These are phyloP conservation scores for Trinorchestia longiramus DNA, from an alignment of 1,140 invertebrate genomes.

Conservation along the genomic window DNA sequence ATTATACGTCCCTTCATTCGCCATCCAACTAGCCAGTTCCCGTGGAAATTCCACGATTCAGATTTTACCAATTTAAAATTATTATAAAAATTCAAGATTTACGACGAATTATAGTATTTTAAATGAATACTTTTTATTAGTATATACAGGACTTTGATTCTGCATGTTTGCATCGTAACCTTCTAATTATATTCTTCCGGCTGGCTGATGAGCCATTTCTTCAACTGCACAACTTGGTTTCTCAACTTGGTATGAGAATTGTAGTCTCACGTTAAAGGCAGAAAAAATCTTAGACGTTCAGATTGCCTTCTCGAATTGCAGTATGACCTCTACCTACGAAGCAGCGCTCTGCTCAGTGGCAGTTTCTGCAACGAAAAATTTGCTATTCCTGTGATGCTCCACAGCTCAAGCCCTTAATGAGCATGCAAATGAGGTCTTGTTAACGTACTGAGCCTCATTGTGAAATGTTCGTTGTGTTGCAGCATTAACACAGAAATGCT, in stretches of 20 bases:
- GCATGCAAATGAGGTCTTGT: constrained; percentile 21
- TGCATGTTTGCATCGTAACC: neutral
- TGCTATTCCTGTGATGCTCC: neutral
- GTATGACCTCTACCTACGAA: neutral
- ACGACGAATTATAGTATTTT: too few relatives aligned
- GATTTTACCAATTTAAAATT: too few relatives aligned
- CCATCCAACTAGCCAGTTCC: too few relatives aligned
- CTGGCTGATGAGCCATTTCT: neutral
- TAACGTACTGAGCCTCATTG: neutral
- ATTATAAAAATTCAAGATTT: too few relatives aligned
- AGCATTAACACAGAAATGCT: neutral
- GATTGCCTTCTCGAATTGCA: neutral
- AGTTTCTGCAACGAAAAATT: neutral
- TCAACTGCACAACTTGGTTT: neutral
- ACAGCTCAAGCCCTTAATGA: neutral
- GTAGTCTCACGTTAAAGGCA: neutral
- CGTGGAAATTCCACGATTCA: too few relatives aligned
- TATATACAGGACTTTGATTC: too few relatives aligned
- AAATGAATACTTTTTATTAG: too few relatives aligned
- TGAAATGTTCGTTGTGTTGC: neutral
- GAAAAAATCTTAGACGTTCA: neutral
- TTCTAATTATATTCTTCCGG: neutral
- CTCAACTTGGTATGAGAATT: neutral
- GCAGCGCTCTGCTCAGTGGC: neutral
- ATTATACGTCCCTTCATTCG: too few relatives aligned